phyloP scores from a whole-genome alignment of 2,888 invertebrate species.

The Drepana falcataria region DNA sequence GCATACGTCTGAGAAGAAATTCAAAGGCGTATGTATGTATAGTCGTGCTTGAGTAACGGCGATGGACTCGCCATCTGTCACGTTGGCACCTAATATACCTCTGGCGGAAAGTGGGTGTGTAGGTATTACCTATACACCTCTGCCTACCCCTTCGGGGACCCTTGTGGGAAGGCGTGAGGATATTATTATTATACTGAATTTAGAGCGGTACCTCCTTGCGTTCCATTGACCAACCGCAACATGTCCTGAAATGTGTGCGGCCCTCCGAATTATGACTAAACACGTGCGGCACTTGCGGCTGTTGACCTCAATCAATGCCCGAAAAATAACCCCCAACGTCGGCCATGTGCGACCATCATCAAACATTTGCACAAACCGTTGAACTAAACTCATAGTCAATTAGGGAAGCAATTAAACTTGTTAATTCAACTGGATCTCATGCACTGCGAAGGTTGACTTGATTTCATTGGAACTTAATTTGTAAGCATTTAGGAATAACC shows the following conservation, averaged over 20 bases:
- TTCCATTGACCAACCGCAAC: constrained; percentile 11
- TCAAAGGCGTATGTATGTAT: too few species aligned
- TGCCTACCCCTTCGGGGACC: too few species aligned
- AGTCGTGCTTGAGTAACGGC: too few species aligned
- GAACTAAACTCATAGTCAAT: not conserved
- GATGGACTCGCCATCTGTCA: too few species aligned
- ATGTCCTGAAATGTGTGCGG: constrained; percentile 22
- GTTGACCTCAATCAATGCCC: constrained; percentile 40
- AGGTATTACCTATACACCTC: too few species aligned
- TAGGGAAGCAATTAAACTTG: not conserved
- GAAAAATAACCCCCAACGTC: constrained; percentile 45
- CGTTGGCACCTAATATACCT: too few species aligned
- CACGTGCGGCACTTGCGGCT: constrained; percentile 45
- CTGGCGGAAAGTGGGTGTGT: too few species aligned
- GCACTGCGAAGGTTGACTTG: not conserved
- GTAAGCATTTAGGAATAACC: not conserved
- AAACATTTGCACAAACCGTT: constrained; percentile 39
- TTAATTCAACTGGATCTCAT: not conserved
- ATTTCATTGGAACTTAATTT: not conserved
- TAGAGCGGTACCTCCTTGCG: not conserved
- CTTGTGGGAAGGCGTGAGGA: too few species aligned
- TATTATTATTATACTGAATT: too few species aligned
- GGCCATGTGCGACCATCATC: constrained; percentile 37
- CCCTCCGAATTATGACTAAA: constrained; percentile 41
- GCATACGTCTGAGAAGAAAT: too few species aligned